Conservation (phyloP, 2,113 vertebrate genomes). For the Syngnathus typhle region DNA sequence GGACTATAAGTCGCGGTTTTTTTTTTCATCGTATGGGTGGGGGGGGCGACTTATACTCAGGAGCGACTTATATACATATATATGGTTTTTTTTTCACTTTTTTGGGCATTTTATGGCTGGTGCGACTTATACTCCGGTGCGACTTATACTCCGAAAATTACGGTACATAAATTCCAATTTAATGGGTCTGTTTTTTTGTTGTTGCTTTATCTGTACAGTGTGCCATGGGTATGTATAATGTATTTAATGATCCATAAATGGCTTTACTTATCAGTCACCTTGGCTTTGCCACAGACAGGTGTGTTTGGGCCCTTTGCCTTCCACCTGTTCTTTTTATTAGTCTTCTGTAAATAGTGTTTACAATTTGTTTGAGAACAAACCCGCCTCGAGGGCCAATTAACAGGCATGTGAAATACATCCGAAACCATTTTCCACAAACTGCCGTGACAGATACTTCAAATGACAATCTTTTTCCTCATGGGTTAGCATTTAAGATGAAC, state of each 20-base stretch:
- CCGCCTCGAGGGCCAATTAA: slow-evolving; percentile 16
- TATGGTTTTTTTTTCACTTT: too few species aligned
- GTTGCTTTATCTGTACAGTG: neutral
- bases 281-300: slow-evolving; percentile 59
- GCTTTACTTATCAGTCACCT: slow-evolving; percentile 57
- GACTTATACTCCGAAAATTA: too few species aligned
- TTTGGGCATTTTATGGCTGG: too few species aligned
- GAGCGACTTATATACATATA: too few species aligned
- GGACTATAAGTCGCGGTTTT: too few species aligned
- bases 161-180: neutral
- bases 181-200: neutral
- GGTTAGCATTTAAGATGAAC: neutral
- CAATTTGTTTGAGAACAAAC: slow-evolving; percentile 70
- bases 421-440: slow-evolving; percentile 13
- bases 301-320: slow-evolving; percentile 54
- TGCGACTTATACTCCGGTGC: too few species aligned
- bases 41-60: too few species aligned
- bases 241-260: slow-evolving; percentile 46
- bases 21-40: too few species aligned
- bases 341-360: slow-evolving; percentile 65
- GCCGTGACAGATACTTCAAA: neutral
- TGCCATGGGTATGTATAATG: neutral
- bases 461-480: neutral
- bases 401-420: slow-evolving; percentile 29
- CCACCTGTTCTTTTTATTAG: slow-evolving; percentile 77